Conservation (phyloP, 2,113 vertebrate genomes). For the Microtus pennsylvanicus region DNA sequence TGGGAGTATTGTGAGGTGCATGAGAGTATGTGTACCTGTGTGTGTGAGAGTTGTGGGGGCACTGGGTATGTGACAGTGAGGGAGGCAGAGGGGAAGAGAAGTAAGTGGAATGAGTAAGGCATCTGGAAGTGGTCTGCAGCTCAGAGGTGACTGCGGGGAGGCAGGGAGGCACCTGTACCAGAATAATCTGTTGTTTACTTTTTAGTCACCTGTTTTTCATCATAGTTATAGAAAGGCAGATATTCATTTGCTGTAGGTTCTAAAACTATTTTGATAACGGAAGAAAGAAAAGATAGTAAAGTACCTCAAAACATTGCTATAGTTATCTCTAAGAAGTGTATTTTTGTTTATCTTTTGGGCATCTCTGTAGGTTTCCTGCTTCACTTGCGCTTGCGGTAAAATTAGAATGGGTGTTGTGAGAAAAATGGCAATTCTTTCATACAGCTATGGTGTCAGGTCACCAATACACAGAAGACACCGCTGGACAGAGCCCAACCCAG, state of each 20-base stretch:
- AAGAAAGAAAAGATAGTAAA: neutral
- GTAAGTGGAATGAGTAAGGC: neutral
- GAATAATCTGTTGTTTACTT: neutral
- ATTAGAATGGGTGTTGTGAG: neutral
- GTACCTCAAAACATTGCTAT: neutral
- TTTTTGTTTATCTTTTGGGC: neutral
- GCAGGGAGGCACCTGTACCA: no score
- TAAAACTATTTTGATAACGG: conserved; percentile 19
- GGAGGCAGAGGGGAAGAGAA: neutral
- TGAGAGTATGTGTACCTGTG: neutral
- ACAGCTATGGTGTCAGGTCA: neutral
- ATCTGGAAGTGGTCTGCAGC: neutral
- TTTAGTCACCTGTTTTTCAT: neutral
- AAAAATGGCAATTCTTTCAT: neutral
- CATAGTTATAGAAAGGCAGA: neutral
- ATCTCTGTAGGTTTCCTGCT: neutral
- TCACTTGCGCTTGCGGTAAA: neutral
- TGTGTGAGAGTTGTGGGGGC: neutral
- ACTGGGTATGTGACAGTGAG: neutral
- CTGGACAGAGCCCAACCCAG: neutral
- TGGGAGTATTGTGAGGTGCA: neutral
- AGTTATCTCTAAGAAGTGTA: neutral
- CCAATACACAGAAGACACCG: no score
- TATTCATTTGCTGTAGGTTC: neutral
- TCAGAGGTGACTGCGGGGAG: neutral